Percentiles rank a stretch among this genome's conserved stretches.
phyloP scores from a whole-genome alignment of 2,888 invertebrate species.

The Chymomyza caudatula region DNA sequence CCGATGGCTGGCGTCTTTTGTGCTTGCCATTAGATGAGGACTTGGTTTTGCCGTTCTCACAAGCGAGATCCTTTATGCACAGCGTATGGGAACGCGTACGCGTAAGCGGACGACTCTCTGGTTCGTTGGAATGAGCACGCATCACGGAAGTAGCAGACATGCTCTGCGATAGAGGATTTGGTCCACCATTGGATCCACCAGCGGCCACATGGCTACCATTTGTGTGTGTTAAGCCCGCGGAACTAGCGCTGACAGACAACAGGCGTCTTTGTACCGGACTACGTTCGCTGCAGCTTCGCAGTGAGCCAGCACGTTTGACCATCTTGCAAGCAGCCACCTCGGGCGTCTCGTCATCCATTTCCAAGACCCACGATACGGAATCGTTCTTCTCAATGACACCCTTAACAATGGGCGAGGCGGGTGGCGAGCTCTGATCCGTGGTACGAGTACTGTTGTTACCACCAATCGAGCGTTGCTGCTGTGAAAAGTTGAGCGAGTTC shows the following conservation, averaged over 20 bases:
- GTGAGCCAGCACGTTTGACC: conserved; percentile 83
- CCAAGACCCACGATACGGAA: conserved; percentile 91
- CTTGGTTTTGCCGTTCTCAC: conserved; percentile 22
- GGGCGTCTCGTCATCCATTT: conserved; percentile 86
- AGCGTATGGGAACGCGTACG: conserved; percentile 79
- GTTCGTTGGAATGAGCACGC: conserved; percentile 72
- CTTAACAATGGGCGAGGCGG: conserved; percentile 87
- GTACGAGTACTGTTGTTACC: neutral
- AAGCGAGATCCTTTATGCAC: conserved; percentile 65
- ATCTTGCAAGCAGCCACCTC: conserved; percentile 85
- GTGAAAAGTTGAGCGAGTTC: conserved; percentile 20
- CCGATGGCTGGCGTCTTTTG: conserved; percentile 48
- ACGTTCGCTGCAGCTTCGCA: conserved; percentile 80
- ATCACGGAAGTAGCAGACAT: conserved; percentile 80
- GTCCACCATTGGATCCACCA: conserved; percentile 39
- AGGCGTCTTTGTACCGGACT: conserved; percentile 77
- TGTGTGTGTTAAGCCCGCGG: neutral
- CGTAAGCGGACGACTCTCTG: conserved; percentile 65
- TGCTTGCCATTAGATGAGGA: conserved; percentile 7
- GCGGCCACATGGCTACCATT: neutral
- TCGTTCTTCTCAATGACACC: conserved; percentile 91
- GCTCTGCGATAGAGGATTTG: conserved; percentile 78
- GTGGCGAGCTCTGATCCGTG: conserved; percentile 78
- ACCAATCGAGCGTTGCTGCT: neutral
- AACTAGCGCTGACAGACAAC: conserved; percentile 57